Base-by-base conservation (phyloP, 1,140 invertebrate genomes). In the Trichonephila clavata region DNA sequence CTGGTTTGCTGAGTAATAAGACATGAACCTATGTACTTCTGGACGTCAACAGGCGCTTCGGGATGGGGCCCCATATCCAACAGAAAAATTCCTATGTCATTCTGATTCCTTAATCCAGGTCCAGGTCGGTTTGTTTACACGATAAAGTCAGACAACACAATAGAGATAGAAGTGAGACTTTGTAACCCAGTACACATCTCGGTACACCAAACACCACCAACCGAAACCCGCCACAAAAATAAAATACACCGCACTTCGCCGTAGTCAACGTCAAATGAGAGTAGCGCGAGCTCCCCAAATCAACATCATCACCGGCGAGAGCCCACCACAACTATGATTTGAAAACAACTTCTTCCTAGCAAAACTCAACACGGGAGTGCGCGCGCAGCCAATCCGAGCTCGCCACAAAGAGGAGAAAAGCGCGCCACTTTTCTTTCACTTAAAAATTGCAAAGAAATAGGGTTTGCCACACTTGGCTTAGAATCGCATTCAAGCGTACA, bases 11-110 rank as follows among this genome's bases (percentile, higher is more conserved):
- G 96, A 21, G 97, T 96, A 89, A 97, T 97, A 80, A 97, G 95
- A 95, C 96, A 97, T 93, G 96, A 97, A 92, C 97, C 97, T 93
- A 97, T 96, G 95, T 97, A 97, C 94, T 97, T 96, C 96, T 97
- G 97, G 94, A 97, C 96, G 95, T 97, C 96, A 88, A 97, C 86
- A 68, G 88, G 87, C 43, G 88, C 24, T 90, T 94, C 89, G 84
- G 93, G 93, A 80, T 94, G 90, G 27, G 90, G 91, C 57, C 91
- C 91, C 91, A 93, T 94, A 89, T 86, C 84, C 84, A 83, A 63
- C 2, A 59, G 27, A 59, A 21, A 50, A 57, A 39, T 61, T 71
- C 43, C 63, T 86, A 92, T 92, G 91, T 92, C 91, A 92, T 92
- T 24, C 65, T 77, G 39, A 18, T 92, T 27, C 77, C 57, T 27